Evolutionary conservation across 2,113 vertebrate species (phyloP).

Genomic region (Delphinapterus leucas): DNA sequence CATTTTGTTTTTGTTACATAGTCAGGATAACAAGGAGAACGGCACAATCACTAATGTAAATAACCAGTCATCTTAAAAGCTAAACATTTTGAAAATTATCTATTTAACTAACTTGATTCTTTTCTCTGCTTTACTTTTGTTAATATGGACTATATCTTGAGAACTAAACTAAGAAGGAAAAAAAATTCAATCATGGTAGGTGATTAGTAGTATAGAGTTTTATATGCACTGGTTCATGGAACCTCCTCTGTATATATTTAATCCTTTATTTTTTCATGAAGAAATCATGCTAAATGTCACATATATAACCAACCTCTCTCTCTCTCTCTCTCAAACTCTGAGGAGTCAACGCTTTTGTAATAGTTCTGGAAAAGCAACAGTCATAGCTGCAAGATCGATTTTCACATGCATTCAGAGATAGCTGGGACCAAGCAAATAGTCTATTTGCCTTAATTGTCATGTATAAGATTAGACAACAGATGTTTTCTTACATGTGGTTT

Average conservation of each 20-base stretch:
- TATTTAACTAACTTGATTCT: not conserved
- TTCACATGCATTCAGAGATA: slow-evolving; percentile 22
- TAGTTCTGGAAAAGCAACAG: not conserved
- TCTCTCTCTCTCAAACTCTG: not conserved
- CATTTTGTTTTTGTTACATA: not conserved
- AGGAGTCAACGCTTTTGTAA: slow-evolving; percentile 17
- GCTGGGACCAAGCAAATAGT: slow-evolving; percentile 43
- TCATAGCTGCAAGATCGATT: not conserved
- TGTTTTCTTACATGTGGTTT: slow-evolving; percentile 50
- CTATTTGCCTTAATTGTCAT: slow-evolving; percentile 62
- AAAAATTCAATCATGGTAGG: not conserved
- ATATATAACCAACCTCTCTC: not conserved
- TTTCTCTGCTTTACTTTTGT: not conserved
- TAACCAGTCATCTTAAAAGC: not conserved
- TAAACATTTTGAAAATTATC: not conserved
- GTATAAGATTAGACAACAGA: slow-evolving; percentile 44
- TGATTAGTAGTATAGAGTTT: not conserved
- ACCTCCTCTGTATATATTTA: not conserved
- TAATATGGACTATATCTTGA: slow-evolving; percentile 13
- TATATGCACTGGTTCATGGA: not conserved
- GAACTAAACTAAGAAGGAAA: not conserved
- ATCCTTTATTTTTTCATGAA: not conserved
- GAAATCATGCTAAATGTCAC: slow-evolving; percentile 8
- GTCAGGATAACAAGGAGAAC: not conserved
- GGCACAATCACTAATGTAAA: not conserved